A percentile compares a stretch with the other conserved stretches of the same genome.
Evolutionary conservation across 1,140 invertebrate genomes (phyloP).

Genomic region (Eulimnadia texana): DNA sequence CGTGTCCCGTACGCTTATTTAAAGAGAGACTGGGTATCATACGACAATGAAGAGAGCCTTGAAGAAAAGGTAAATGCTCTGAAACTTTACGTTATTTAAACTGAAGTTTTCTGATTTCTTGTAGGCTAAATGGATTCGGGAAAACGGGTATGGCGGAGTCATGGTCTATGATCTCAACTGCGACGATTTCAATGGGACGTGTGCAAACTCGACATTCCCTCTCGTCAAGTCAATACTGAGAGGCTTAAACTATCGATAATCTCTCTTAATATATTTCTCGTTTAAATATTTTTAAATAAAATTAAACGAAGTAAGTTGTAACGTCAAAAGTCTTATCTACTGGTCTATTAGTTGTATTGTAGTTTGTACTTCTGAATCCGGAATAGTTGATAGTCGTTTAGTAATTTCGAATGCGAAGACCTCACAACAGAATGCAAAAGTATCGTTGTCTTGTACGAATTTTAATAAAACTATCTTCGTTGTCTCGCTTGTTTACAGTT

Average conservation of each 20-base stretch:
- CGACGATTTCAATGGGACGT: slow-evolving; percentile 12
- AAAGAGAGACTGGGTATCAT: slow-evolving; percentile 72
- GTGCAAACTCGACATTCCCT: slow-evolving; percentile 12
- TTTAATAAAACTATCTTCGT: too few species aligned
- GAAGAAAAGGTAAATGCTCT: slow-evolving; percentile 46
- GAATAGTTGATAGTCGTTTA: too few species aligned
- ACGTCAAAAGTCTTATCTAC: too few species aligned
- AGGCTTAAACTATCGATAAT: neutral
- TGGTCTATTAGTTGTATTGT: too few species aligned
- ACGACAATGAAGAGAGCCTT: slow-evolving; percentile 60
- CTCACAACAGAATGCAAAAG: too few species aligned
- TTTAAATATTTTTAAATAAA: too few species aligned
- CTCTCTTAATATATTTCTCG: too few species aligned
- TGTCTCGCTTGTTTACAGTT: too few species aligned
- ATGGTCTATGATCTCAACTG: slow-evolving; percentile 17
- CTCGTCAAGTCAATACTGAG: slow-evolving; percentile 11
- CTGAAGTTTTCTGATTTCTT: neutral
- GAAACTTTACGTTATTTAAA: slow-evolving; percentile 10
- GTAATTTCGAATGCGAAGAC: too few species aligned
- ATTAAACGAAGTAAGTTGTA: too few species aligned
- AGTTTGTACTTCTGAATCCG: too few species aligned
- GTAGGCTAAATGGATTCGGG: slow-evolving; percentile 12
- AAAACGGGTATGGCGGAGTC: slow-evolving; percentile 11
- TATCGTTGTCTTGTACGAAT: too few species aligned
- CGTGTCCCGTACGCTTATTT: slow-evolving; percentile 62